Conservation (phyloP, 37 sponge, comb jelly and placozoan genomes). For the Tethya wilhelma region DNA sequence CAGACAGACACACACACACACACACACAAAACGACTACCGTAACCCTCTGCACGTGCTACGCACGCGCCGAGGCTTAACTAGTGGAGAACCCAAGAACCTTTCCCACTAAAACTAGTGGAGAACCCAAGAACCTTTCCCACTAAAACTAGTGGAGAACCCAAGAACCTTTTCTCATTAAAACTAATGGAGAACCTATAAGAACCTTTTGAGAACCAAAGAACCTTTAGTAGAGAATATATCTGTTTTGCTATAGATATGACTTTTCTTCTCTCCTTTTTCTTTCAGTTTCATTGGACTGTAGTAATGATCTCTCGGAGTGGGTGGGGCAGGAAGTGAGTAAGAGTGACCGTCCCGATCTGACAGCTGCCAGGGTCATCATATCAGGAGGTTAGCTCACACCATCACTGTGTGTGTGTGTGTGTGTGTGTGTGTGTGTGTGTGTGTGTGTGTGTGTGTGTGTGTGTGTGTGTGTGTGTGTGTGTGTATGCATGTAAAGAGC, state of each 20-base stretch:
- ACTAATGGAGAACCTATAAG: not conserved
- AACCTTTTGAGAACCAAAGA: too few relatives aligned
- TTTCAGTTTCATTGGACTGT: not conserved
- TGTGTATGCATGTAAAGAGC: not conserved
- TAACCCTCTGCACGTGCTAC: too few relatives aligned
- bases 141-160: too few relatives aligned
- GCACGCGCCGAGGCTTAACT: too few relatives aligned
- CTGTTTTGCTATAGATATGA: not conserved
- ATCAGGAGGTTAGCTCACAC: conserved; percentile 97
- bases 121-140: too few relatives aligned
- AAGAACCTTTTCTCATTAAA: too few relatives aligned
- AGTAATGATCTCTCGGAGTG: conserved; percentile 60
- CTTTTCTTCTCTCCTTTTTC: not conserved
- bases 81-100: too few relatives aligned
- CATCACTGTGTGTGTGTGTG: conserved; percentile 8
- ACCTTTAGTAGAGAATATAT: not conserved
- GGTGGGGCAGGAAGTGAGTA: conserved; percentile 85
- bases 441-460: not conserved
- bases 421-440: conserved; percentile 12
- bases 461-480: not conserved
- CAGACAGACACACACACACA: too few relatives aligned
- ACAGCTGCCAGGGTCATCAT: conserved; percentile 86
- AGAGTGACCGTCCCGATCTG: conserved; percentile 95
- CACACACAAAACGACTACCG: too few relatives aligned
- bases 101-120: too few relatives aligned